These are phyloP conservation scores for Eledone cirrhosa DNA, from an alignment of 2,888 invertebrate genomes.

Conservation along the genomic window DNA sequence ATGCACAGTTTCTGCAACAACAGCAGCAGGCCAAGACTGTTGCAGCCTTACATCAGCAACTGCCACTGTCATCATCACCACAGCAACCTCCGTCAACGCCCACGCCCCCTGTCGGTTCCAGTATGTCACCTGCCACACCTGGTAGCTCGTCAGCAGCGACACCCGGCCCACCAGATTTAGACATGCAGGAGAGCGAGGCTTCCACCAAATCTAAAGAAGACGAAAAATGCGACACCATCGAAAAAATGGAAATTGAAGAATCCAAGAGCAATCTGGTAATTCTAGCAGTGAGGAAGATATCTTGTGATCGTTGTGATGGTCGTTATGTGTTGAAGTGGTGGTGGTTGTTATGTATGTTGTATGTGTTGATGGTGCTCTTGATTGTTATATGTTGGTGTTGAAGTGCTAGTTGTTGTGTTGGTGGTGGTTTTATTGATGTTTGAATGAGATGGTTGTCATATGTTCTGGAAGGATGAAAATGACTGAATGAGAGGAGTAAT, in stretches of 20 bases:
- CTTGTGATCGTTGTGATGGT: too few species aligned
- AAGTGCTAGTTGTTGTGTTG: too few species aligned
- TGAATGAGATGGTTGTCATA: too few species aligned
- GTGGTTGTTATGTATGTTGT: too few species aligned
- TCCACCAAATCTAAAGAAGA: conserved; percentile 16
- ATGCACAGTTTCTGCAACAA: conserved; percentile 52
- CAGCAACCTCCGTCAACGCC: conserved; percentile 22
- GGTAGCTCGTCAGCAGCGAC: conserved; percentile 5
- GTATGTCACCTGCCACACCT: conserved; percentile 22
- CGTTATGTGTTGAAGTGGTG: too few species aligned
- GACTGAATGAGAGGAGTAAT: too few species aligned
- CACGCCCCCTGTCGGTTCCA: conserved; percentile 4
- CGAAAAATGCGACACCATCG: not conserved
- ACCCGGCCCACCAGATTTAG: conserved; percentile 5
- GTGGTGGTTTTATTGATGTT: too few species aligned
- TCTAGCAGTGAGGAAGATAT: not conserved
- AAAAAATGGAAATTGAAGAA: conserved; percentile 21
- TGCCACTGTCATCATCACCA: not conserved
- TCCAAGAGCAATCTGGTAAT: conserved; percentile 9
- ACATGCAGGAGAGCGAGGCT: conserved; percentile 11
- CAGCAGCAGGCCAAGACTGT: conserved; percentile 35
- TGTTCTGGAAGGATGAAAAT: too few species aligned
- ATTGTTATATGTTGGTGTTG: too few species aligned
- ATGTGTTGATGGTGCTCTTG: too few species aligned
- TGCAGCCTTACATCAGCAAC: conserved; percentile 2